These are phyloP conservation scores for Xestia xanthographa DNA, from an alignment of 2,888 invertebrate species.

Conservation along the genomic window DNA sequence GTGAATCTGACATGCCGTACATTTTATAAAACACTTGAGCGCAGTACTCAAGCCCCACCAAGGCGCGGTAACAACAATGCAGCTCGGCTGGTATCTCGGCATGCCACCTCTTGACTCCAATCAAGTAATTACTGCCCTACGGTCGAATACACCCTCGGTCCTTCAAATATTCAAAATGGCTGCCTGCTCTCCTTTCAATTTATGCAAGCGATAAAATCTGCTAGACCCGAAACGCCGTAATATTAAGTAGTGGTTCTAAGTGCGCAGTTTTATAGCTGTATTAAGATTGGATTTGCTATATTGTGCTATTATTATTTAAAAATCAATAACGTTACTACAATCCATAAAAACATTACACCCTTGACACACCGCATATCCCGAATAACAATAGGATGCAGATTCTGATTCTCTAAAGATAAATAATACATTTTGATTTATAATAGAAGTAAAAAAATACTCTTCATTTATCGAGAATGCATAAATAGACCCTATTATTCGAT, in stretches of 20 bases:
- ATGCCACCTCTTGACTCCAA: constrained; percentile 90
- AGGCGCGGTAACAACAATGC: constrained; percentile 82
- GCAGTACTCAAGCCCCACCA: constrained; percentile 74
- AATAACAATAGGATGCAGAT: constrained; percentile 91
- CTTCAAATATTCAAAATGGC: constrained; percentile 89
- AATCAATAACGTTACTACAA: constrained; percentile 73
- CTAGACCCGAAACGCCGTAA: constrained; percentile 43
- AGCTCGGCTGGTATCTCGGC: constrained; percentile 85
- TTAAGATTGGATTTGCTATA: constrained; percentile 29
- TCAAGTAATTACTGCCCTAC: constrained; percentile 90
- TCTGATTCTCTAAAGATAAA: constrained; percentile 90
- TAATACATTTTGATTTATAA: constrained; percentile 91
- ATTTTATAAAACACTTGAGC: constrained; percentile 82
- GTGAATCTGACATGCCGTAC: constrained; percentile 82
- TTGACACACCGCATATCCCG: constrained; percentile 89
- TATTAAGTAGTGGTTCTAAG: constrained; percentile 12
- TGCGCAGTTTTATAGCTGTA: constrained; percentile 41
- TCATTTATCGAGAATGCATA: constrained; percentile 90
- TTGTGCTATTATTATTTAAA: constrained; percentile 75
- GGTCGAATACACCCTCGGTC: constrained; percentile 85
- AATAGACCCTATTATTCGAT: constrained; percentile 90
- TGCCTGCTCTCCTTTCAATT: constrained; percentile 78
- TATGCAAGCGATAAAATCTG: constrained; percentile 83
- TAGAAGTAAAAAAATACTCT: constrained; percentile 89
- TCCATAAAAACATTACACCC: constrained; percentile 89